Base-by-base conservation (phyloP, 2,888 invertebrate species). In the Stenotaenia linearis region DNA sequence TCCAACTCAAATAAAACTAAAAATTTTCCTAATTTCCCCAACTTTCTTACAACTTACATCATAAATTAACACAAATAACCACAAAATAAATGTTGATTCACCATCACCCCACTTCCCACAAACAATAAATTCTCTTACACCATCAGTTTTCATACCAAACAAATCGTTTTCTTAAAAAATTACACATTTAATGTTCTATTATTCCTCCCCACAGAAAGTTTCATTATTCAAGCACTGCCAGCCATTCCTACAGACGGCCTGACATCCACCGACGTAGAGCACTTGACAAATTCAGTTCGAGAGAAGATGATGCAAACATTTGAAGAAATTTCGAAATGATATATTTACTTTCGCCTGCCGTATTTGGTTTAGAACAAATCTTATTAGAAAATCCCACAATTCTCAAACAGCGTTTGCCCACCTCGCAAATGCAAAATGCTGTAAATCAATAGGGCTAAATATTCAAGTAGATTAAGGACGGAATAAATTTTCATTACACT, bases 401-500 rank as follows among this genome's bases (percentile, higher is more conserved):
- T 25, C 61, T 56, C 23, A 61, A 25, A 61, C 61, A 7, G 28
- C 61, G 25, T 61, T 61, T 56, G 12, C 32, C 32, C 32, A 32
- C 32, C 32, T 9, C 32, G 21, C 18, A 56, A 56, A 56, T 56
- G 56, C 61, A 25, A 61, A 61, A 6, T 61, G 25, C 61, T 23
- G 61, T 61, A 61, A 61, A 61, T 61, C 61, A 61, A 61, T 61
- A 61, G 15, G 61, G 2, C 61, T 61, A 61, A 61, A 61, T 61
- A 61, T 61, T 61, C 61, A 61, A 28, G 61, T 5, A 28, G 25
- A 61, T 61, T 61, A 61, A 61, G 61, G 9, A 61, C 23, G 61
- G 61, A 61, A 61, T 61, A 61, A 61, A 61, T 61, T 61, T 61
- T 61, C 23, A 61, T 61, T 23, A 25, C 61, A 61, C 21, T 9